Conservation (phyloP, 35 echinoderm and acorn worm genomes). For the Anneissia japonica region DNA sequence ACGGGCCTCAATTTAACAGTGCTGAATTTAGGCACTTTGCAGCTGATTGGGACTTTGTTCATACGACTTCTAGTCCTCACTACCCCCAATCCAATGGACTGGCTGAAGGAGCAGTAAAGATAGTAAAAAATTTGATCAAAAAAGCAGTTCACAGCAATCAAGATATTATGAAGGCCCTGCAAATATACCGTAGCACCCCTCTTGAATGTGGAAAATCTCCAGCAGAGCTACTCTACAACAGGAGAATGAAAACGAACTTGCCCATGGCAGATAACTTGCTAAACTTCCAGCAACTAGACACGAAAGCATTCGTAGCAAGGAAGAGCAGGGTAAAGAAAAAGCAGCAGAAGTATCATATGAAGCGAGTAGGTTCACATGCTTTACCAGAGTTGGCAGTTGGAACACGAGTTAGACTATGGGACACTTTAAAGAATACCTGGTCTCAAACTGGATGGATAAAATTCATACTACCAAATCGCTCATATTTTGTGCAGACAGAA, state of each 20-base stretch:
- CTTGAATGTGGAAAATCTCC: slow-evolving; percentile 29
- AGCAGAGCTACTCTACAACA: slow-evolving; percentile 28
- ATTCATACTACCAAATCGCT: no score
- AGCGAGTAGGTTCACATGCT: no score
- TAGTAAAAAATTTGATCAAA: slow-evolving; percentile 22
- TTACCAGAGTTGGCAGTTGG: no score
- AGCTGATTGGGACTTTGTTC: slow-evolving; percentile 34
- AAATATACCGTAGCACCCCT: background rate
- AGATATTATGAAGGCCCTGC: slow-evolving; percentile 23
- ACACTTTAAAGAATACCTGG: no score
- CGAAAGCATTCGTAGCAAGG: no score
- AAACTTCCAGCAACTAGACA: no score
- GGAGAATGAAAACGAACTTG: slow-evolving; percentile 9
- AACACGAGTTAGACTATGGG: no score
- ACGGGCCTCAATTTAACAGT: no score
- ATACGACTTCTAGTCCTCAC: slow-evolving; percentile 25
- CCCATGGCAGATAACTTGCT: no score
- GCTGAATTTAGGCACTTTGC: slow-evolving; percentile 47
- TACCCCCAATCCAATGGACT: slow-evolving; percentile 41
- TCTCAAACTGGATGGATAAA: no score
- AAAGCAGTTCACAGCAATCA: slow-evolving; percentile 25
- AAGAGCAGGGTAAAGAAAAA: background rate
- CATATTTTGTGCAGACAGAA: no score
- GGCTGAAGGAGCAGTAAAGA: slow-evolving; percentile 25
- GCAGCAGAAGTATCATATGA: background rate